phyloP scores from a whole-genome alignment of 2,797 vertebrate species.

The Sebastes steindachneri region DNA sequence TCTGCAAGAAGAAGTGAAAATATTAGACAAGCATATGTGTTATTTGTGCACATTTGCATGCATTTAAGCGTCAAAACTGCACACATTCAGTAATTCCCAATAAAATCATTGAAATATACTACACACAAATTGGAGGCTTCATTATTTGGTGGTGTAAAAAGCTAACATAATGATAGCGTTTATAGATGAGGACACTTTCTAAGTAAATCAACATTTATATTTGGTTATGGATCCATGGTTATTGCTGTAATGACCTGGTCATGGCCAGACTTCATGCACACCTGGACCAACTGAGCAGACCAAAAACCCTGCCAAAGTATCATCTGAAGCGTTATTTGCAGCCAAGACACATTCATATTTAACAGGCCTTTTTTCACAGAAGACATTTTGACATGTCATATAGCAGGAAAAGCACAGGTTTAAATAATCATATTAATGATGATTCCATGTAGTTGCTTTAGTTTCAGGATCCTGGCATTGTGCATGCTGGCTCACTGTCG shows the following conservation, averaged over 20 bases:
- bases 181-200: neutral
- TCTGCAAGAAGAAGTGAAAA: slow-evolving; percentile 76
- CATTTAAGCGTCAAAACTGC: neutral
- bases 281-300: neutral
- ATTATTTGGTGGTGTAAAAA: neutral
- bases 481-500: neutral
- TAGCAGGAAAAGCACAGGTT: neutral
- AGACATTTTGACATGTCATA: neutral
- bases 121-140: neutral
- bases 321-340: neutral
- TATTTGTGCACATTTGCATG: neutral
- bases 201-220: neutral
- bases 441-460: neutral
- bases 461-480: neutral
- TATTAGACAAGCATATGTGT: neutral
- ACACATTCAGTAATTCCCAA: neutral
- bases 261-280: neutral
- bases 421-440: neutral
- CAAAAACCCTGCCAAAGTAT: neutral
- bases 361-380: neutral
- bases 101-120: neutral
- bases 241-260: neutral
- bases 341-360: neutral
- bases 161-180: neutral
- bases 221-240: neutral